Evolutionary conservation across 2,113 vertebrate species (phyloP).

Genomic region (Cavia porcellus): DNA sequence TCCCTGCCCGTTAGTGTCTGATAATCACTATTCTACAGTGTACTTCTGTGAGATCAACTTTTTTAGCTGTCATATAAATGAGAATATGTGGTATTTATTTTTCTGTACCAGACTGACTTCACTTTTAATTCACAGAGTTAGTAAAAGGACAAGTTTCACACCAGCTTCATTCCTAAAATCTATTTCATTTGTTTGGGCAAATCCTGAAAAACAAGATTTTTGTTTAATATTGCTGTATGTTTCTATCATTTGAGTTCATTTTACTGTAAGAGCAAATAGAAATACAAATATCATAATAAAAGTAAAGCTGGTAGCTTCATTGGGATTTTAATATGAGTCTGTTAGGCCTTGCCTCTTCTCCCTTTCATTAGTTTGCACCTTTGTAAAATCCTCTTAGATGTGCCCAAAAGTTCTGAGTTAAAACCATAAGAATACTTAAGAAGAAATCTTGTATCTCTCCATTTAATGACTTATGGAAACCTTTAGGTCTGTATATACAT

Average conservation of each 20-base stretch:
- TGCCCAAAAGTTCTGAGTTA: conserved; percentile 1
- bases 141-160: conserved; percentile 10
- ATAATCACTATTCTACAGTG: background rate
- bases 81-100: background rate
- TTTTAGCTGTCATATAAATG: background rate
- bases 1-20: background rate
- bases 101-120: background rate
- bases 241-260: conserved; percentile 44
- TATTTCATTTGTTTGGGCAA: background rate
- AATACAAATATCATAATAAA: conserved; percentile 8
- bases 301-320: background rate
- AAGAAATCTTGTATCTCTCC: background rate
- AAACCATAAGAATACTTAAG: background rate
- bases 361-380: background rate
- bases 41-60: background rate
- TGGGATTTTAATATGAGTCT: background rate
- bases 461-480: conserved; percentile 18
- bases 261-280: conserved; percentile 51
- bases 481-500: background rate
- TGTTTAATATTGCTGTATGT: background rate
- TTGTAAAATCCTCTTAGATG: conserved; percentile 12
- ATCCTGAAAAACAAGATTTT: background rate
- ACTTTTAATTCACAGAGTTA: conserved; percentile 36
- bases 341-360: background rate
- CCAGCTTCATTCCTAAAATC: conserved; percentile 25